Percentiles rank a stretch among this genome's conserved stretches.
Conservation (phyloP, 2,113 vertebrate species). For the Alces alces region DNA sequence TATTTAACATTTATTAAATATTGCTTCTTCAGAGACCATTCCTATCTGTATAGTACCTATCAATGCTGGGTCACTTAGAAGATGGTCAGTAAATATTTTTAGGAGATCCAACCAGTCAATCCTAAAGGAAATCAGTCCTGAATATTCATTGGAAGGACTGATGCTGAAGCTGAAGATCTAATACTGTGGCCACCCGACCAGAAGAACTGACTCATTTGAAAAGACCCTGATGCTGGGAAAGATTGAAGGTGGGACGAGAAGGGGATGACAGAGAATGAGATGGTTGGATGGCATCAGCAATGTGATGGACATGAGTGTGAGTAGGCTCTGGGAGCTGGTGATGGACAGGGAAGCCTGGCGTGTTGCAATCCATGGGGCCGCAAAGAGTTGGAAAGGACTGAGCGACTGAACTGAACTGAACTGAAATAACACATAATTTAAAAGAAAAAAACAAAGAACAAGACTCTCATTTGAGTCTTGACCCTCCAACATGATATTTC, state of each 20-base stretch:
- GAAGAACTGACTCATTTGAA: neutral
- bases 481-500: neutral
- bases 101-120: neutral
- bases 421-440: neutral
- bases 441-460: neutral
- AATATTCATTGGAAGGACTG: neutral
- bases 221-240: neutral
- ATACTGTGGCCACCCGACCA: neutral
- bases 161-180: neutral
- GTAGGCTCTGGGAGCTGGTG: neutral
- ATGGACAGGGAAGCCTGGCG: neutral
- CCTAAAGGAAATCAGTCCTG: neutral
- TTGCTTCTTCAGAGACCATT: neutral
- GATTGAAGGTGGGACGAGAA: neutral
- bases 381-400: neutral
- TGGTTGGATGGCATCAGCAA: neutral
- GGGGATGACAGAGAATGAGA: neutral
- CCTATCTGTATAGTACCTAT: neutral
- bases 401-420: neutral
- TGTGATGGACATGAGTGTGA: neutral
- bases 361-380: neutral
- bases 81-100: neutral
- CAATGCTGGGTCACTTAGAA: neutral
- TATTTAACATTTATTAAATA: neutral
- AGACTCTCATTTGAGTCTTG: neutral